Evolutionary conservation across 2,797 vertebrate species (phyloP), one percentile per base, ranked within the genome.

Genomic region (Pelobates cultripes): DNA sequence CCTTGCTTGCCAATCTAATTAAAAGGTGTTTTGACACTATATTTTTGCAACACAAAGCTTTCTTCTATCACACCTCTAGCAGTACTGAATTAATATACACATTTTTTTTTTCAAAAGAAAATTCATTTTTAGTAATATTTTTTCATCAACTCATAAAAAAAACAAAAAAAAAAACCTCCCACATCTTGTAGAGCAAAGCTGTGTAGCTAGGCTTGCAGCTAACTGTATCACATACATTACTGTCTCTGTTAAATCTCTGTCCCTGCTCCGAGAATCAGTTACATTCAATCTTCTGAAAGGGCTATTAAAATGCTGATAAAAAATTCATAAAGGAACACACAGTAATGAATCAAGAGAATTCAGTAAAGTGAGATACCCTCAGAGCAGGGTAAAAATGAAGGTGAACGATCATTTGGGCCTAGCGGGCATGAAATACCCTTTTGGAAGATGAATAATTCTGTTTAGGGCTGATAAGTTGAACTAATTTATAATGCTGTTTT

Each of bases 401-500:
- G 94, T 95, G 94, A 95, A 91, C 90, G 93, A 94, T 94, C 92
- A 91, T 93, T 92, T 92, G 92, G 91, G 93, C 94, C 94, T 95
- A 91, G 94, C 92, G 93, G 95, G 94, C 94, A 95, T 94, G 94
- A 94, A 95, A 95, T 94, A 94, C 92, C 93, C 93, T 95, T 95
- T 95, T 94, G 94, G 91, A 95, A 95, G 95, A 96, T 96, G 93
- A 95, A 95, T 94, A 95, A 95, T 95, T 95, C 93, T 95, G 94
- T 94, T 94, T 95, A 94, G 93, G 94, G 92, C 93, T 93, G 92
- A 93, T 95, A 94, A 94, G 94, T 94, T 95, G 92, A 95, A 92
- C 93, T 95, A 94, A 96, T 96, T 95, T 95, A 95, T 92, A 95
- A 95, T 96, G 95, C 94, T 94, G 93, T 96, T 96, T 95, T 93